Evolutionary conservation across 2,113 vertebrate genomes (phyloP).

Genomic region (Heptranchias perlo): DNA sequence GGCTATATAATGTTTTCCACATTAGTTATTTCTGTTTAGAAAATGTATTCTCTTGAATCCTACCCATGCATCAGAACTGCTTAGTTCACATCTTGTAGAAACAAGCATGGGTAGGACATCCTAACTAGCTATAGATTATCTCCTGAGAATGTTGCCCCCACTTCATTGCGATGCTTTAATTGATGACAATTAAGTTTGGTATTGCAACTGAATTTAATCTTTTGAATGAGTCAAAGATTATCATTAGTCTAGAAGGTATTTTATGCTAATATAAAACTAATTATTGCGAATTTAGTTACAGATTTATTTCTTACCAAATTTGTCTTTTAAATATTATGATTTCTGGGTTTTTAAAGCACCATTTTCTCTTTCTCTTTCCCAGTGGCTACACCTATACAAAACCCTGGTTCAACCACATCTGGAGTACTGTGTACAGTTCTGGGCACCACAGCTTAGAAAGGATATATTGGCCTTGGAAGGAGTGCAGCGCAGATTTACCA

Average conservation of each 20-base stretch:
- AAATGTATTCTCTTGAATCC: background rate
- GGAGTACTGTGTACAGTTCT: no score
- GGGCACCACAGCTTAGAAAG: no score
- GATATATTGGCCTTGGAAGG: no score
- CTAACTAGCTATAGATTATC: background rate
- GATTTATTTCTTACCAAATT: background rate
- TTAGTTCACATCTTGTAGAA: background rate
- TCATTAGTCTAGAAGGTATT: background rate
- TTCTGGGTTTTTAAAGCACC: background rate
- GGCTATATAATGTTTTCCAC: background rate
- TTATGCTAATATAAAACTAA: background rate
- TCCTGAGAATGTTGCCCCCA: background rate
- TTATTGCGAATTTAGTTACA: background rate
- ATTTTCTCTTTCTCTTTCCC: background rate
- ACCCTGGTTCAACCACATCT: no score
- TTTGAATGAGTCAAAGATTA: background rate
- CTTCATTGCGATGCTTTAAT: background rate
- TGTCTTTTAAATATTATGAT: background rate
- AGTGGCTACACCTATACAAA: no score
- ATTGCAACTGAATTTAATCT: background rate
- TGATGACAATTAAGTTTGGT: background rate
- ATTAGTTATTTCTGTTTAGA: background rate
- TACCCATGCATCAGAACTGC: background rate
- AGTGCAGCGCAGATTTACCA: no score
- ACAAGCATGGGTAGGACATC: background rate